A percentile compares a stretch with the other conserved stretches of the same genome.
Evolutionary conservation across 2,797 vertebrate genomes (phyloP).

Genomic region (Anas flavirostris): DNA sequence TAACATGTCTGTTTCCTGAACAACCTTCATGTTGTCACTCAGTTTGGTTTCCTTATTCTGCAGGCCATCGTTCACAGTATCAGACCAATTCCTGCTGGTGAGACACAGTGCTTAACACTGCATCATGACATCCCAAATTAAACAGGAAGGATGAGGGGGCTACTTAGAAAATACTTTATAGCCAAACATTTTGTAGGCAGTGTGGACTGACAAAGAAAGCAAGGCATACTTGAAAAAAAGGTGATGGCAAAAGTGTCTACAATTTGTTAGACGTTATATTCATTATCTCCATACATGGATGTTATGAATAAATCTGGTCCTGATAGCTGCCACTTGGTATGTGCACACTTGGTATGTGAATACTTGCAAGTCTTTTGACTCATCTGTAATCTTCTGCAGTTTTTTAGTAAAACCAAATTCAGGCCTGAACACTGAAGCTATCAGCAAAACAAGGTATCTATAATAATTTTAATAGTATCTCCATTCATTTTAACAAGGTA

Average conservation of each 20-base stretch:
- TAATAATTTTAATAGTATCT: background rate
- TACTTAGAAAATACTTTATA: background rate
- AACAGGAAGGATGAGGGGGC: background rate
- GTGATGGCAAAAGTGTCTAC: background rate
- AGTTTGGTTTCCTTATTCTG: background rate
- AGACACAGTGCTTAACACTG: background rate
- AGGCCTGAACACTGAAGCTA: background rate
- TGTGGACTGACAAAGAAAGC: background rate
- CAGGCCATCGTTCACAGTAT: background rate
- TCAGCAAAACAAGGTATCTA: background rate
- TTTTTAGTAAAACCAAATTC: background rate
- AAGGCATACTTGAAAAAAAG: background rate
- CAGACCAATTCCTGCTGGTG: background rate
- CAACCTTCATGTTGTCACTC: background rate
- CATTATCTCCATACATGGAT: background rate
- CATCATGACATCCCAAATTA: background rate
- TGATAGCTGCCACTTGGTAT: background rate
- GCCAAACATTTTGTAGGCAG: background rate
- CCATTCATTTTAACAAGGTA: conserved; percentile 19
- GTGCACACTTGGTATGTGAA: no score
- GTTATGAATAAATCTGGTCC: background rate
- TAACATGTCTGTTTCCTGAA: background rate
- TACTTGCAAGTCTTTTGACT: background rate
- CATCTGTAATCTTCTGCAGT: background rate
- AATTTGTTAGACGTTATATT: background rate